phyloP scores from a whole-genome alignment of 2,888 invertebrate genomes.

The Idaea aversata region DNA sequence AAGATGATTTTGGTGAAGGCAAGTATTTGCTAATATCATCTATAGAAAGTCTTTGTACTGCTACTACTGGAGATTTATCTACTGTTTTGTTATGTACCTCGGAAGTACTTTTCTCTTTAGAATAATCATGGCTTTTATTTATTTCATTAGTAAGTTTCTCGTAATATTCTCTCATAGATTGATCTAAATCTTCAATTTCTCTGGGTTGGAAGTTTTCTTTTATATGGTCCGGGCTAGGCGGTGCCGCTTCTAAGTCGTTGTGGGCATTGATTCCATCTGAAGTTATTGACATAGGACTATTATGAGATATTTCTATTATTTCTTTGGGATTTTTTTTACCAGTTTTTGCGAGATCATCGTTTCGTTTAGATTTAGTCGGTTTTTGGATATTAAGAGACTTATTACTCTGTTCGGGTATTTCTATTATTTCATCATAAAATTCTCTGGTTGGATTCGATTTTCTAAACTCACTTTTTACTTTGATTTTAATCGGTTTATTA shows the following conservation, averaged over 20 bases:
- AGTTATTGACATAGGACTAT: conserved; percentile 39
- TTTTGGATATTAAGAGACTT: background rate
- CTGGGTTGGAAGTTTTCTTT: conserved; percentile 40
- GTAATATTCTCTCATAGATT: conserved; percentile 46
- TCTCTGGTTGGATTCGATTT: conserved; percentile 14
- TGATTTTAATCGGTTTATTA: conserved; percentile 2
- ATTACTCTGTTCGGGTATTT: background rate
- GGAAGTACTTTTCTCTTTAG: conserved; percentile 13
- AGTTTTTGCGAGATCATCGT: conserved; percentile 9
- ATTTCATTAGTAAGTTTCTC: conserved; percentile 42
- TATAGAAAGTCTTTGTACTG: conserved; percentile 34
- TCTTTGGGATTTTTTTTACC: conserved; percentile 8
- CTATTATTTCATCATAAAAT: conserved; percentile 1
- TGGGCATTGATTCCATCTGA: conserved; percentile 61
- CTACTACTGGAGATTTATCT: conserved; percentile 34
- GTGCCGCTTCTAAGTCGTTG: conserved; percentile 50
- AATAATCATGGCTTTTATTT: conserved; percentile 13
- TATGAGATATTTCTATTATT: conserved; percentile 9
- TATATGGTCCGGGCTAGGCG: conserved; percentile 43
- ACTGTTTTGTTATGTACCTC: background rate
- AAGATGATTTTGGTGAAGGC: conserved; percentile 12
- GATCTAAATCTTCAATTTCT: conserved; percentile 44
- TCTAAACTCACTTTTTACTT: conserved; percentile 8
- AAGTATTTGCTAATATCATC: conserved; percentile 39
- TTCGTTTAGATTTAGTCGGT: conserved; percentile 3